A percentile compares a stretch with the other conserved stretches of the same genome.
phyloP scores from a whole-genome alignment of 2,113 vertebrate species.

The Microtus montanus region DNA sequence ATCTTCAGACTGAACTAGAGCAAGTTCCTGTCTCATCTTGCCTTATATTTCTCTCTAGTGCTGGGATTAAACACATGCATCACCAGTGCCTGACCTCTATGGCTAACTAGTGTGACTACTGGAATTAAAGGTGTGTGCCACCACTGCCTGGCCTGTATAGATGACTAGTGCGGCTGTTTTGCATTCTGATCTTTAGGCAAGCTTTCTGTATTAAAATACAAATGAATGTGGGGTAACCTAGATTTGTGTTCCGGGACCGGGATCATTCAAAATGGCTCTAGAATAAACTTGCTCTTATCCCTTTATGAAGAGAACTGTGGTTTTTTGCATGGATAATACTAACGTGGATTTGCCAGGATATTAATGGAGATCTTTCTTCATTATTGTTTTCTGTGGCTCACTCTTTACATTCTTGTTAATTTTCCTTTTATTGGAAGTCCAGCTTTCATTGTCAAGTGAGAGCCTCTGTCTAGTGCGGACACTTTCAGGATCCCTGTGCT shows the following conservation, averaged over 20 bases:
- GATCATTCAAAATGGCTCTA: not conserved
- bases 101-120: no score
- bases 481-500: not conserved
- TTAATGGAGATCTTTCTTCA: not conserved
- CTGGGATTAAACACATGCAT: no score
- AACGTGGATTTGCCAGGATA: not conserved
- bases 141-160: no score
- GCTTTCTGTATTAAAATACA: no score
- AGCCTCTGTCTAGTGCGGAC: not conserved
- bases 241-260: not conserved
- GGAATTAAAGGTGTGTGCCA: no score
- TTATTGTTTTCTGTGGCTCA: not conserved
- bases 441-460: not conserved
- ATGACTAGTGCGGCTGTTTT: no score
- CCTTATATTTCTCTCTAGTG: no score
- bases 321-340: not conserved
- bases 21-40: no score
- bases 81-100: no score
- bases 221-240: not conserved
- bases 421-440: constrained; percentile 17
- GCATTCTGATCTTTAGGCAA: no score
- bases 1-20: no score
- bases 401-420: not conserved
- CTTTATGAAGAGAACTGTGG: not conserved
- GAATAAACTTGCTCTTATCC: not conserved